Conservation (phyloP, 2,113 vertebrate species). For the Pogonocichla stellata region DNA sequence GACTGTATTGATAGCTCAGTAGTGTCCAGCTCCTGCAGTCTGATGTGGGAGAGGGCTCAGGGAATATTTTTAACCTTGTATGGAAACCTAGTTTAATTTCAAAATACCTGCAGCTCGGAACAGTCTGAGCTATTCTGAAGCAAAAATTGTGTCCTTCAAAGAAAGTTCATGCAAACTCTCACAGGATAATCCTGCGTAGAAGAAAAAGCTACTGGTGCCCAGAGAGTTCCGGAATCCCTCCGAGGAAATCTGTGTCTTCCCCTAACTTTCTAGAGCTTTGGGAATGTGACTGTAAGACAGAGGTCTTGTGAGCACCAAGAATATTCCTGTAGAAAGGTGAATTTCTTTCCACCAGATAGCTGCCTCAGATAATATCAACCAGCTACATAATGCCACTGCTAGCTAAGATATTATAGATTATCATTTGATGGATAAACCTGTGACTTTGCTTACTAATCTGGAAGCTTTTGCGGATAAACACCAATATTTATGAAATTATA, state of each 20-base stretch:
- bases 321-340: not conserved
- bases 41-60: constrained; percentile 2
- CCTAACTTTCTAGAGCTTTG: not conserved
- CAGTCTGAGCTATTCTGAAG: constrained; percentile 6
- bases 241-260: not conserved
- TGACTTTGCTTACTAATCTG: not conserved
- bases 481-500: not conserved
- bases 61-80: constrained; percentile 44
- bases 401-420: not conserved
- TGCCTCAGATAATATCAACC: not conserved
- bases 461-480: not conserved
- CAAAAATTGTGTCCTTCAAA: constrained; percentile 22
- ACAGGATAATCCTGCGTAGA: not conserved
- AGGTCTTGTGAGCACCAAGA: not conserved
- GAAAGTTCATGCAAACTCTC: not conserved
- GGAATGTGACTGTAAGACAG: not conserved
- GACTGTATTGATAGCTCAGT: constrained; percentile 30
- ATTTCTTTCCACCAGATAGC: not conserved
- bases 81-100: constrained; percentile 44
- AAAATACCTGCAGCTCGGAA: constrained; percentile 52
- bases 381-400: not conserved
- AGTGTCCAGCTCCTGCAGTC: not conserved
- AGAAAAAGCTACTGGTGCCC: not conserved
- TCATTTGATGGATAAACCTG: not conserved
- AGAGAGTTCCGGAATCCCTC: not conserved